These are phyloP conservation scores for Nephrocerus scutellatus DNA, from an alignment of 2,888 invertebrate genomes.

Conservation along the genomic window DNA sequence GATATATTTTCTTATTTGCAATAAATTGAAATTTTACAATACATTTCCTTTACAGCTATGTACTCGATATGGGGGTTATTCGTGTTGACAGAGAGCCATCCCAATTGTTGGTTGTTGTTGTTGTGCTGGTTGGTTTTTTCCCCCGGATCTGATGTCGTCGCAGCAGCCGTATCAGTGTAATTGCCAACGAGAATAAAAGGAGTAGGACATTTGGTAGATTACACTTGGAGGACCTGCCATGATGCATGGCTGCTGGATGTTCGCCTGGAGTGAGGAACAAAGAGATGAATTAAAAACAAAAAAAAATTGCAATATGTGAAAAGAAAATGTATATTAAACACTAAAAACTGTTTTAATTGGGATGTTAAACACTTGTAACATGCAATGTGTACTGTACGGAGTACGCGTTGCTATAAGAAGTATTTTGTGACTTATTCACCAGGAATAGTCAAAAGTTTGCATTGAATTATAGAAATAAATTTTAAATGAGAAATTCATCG, in stretches of 20 bases:
- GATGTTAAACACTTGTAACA: too few relatives aligned
- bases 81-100: conserved; percentile 24
- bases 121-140: too few relatives aligned
- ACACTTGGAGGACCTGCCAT: conserved; percentile 50
- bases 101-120: too few relatives aligned
- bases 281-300: conserved; percentile 1
- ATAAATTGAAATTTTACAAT: conserved; percentile 23
- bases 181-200: conserved; percentile 30
- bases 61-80: conserved; percentile 16
- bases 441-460: too few relatives aligned
- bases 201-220: conserved; percentile 31
- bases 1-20: too few relatives aligned
- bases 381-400: too few relatives aligned
- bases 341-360: too few relatives aligned
- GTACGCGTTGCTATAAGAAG: too few relatives aligned
- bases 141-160: conserved; percentile 23
- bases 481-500: too few relatives aligned
- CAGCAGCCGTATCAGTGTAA: conserved; percentile 29
- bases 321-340: too few relatives aligned
- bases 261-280: conserved; percentile 55
- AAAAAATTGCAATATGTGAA: not conserved
- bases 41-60: conserved; percentile 23
- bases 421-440: too few relatives aligned
- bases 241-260: conserved; percentile 81
- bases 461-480: too few relatives aligned